These are phyloP conservation scores for Acrocera orbiculus DNA, from an alignment of 2,888 invertebrate genomes.

Conservation along the genomic window DNA sequence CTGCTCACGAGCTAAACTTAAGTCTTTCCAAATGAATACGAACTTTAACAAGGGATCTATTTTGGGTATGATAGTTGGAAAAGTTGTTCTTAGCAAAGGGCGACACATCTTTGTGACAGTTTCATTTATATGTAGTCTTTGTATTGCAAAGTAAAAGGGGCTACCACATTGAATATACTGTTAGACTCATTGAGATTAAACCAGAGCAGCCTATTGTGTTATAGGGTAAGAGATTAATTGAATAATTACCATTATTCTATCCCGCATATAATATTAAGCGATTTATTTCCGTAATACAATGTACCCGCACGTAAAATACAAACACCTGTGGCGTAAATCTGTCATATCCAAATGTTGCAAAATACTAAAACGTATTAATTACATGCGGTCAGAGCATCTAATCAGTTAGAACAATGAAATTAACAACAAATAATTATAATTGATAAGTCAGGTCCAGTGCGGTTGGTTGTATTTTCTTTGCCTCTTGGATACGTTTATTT, in stretches of 20 bases:
- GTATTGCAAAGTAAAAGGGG: slow-evolving; percentile 2
- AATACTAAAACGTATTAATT: slow-evolving; percentile 22
- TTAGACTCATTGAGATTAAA: neutral
- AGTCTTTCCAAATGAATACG: slow-evolving; percentile 1
- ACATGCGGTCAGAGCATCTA: slow-evolving; percentile 14
- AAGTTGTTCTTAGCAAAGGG: slow-evolving; percentile 8
- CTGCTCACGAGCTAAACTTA: neutral
- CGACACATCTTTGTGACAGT: slow-evolving; percentile 10
- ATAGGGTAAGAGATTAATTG: slow-evolving; percentile 15
- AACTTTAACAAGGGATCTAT: slow-evolving; percentile 2
- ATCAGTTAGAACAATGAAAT: slow-evolving; percentile 10
- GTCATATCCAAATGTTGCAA: slow-evolving; percentile 16
- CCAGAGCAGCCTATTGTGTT: slow-evolving; percentile 2
- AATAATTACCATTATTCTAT: slow-evolving; percentile 16
- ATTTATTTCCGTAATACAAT: slow-evolving; percentile 9
- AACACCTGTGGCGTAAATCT: slow-evolving; percentile 30
- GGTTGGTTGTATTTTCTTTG: no score
- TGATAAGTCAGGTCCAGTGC: slow-evolving; percentile 6
- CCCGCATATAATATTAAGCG: slow-evolving; percentile 10
- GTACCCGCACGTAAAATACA: slow-evolving; percentile 12
- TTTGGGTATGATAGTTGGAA: neutral
- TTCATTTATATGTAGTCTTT: slow-evolving; percentile 5
- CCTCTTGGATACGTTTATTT: no score
- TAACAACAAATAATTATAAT: slow-evolving; percentile 10
- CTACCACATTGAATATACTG: neutral